Percentiles rank a stretch among this genome's conserved stretches.
These are phyloP conservation scores for Atrina japonica DNA, from an alignment of 2,888 invertebrate genomes.

Conservation along the genomic window DNA sequence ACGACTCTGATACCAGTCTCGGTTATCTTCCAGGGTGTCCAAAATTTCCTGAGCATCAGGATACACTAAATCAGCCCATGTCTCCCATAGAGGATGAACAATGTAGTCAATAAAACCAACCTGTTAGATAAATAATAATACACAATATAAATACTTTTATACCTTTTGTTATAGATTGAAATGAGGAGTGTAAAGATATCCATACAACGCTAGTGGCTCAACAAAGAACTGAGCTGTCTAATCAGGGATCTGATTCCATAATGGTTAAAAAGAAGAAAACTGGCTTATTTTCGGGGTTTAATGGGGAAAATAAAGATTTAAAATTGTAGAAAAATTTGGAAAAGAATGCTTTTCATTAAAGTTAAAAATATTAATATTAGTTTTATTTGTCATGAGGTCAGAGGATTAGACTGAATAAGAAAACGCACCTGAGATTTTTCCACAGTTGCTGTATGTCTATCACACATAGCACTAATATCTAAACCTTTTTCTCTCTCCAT, in stretches of 20 bases:
- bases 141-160: not conserved
- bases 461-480: constrained; percentile 99
- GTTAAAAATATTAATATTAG: too few relatives aligned
- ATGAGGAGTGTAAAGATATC: too few relatives aligned
- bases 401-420: too few relatives aligned
- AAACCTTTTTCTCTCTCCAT: constrained; percentile 96
- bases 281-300: too few relatives aligned
- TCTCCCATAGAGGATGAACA: constrained; percentile 99
- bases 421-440: constrained; percentile 96
- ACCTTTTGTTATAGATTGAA: too few relatives aligned
- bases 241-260: too few relatives aligned
- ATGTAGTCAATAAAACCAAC: constrained; percentile 99
- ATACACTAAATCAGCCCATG: constrained; percentile 99
- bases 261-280: too few relatives aligned
- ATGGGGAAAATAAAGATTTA: too few relatives aligned
- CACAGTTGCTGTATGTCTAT: constrained; percentile 96
- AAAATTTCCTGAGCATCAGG: constrained; percentile 99
- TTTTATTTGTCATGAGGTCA: too few relatives aligned
- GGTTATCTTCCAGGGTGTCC: constrained; percentile 98
- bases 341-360: too few relatives aligned
- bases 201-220: not conserved
- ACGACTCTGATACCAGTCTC: constrained; percentile 96
- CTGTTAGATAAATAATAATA: constrained; percentile 77
- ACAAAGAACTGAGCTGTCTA: too few relatives aligned
- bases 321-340: too few relatives aligned